phyloP scores from a whole-genome alignment of 2,797 vertebrate genomes.

The Muscicapa striata region DNA sequence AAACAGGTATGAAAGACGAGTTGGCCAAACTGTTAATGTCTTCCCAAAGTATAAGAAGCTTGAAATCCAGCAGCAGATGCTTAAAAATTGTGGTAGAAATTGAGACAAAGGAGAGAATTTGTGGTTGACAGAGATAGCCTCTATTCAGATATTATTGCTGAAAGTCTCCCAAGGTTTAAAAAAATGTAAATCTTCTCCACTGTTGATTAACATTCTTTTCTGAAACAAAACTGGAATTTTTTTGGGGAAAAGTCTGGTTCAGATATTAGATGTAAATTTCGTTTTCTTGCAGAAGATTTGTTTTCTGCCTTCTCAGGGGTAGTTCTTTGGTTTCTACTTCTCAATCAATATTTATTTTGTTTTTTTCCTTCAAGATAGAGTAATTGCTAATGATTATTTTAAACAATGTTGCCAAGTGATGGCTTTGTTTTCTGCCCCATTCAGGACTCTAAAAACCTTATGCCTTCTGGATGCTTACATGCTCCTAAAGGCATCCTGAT shows the following conservation, averaged over 20 bases:
- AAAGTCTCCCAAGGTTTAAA: not conserved
- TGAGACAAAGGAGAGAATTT: not conserved
- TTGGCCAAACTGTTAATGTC: not conserved
- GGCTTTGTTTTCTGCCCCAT: not conserved
- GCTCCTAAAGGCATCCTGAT: not conserved
- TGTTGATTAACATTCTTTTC: not conserved
- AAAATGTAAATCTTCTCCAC: not conserved
- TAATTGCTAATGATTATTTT: not conserved
- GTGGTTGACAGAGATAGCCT: not conserved
- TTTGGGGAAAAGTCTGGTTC: accelerated
- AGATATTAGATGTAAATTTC: not conserved
- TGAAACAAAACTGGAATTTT: not conserved
- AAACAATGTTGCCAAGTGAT: not conserved
- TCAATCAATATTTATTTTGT: not conserved
- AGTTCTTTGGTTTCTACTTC: not conserved
- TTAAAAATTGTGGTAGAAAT: not conserved
- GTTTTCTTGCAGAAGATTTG: not conserved
- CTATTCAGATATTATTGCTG: not conserved
- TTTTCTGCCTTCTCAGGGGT: not conserved
- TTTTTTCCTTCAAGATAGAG: not conserved
- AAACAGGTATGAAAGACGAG: not conserved
- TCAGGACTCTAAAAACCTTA: not conserved
- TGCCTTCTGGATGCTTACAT: not conserved
- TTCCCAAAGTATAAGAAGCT: not conserved
- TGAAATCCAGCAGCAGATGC: not conserved